Evolutionary conservation across 2,888 invertebrate genomes (phyloP), one percentile per base, ranked within the genome.

Genomic region (Esperia sulphurella): DNA sequence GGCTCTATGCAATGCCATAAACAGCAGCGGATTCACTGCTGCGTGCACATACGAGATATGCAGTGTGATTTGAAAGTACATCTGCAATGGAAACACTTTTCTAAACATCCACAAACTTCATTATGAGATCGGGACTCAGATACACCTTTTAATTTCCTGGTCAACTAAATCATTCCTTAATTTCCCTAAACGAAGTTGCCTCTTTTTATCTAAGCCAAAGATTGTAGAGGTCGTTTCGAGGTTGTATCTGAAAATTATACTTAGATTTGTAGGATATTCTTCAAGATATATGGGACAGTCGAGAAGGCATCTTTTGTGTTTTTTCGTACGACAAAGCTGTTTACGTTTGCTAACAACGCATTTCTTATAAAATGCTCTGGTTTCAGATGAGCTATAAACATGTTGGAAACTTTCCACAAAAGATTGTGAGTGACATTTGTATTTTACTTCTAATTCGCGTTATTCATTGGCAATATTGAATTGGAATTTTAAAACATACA

Each of bases 21-120:
- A 95, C 58, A 96, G 89, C 35, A 94, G 92, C 3, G 96, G 96
- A 74, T 96, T 96, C 60, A 95, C 95, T 65, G 95, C 95, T 33
- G 96, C 95, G 83, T 96, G 96, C 58, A 95, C 94, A 87, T 95
- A 95, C 58, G 96, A 95, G 83, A 96, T 95, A 91, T 96, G 95
- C 63, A 96, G 91, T 45, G 95, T 95, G 66, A 96, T 94, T 94
- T 95, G 92, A 58, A 91, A 91, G 71, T 89, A 89, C 76, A 89
- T 79, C 89, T 89, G 71, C 45, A n/a, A 43, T 5, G 43, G 14
- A 43, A 39, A 39, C 13, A 21, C 21, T 21, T 3, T 21, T 21
- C 21, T 31, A 31, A 31, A 9, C 10, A 31, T 31, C 10, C 31
- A 31, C 31, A 8, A 31, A 31, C 10, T 31, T 31, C 31, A 31